These are phyloP conservation scores for Parascotia fuliginaria DNA, from an alignment of 2,888 invertebrate genomes.

Conservation along the genomic window DNA sequence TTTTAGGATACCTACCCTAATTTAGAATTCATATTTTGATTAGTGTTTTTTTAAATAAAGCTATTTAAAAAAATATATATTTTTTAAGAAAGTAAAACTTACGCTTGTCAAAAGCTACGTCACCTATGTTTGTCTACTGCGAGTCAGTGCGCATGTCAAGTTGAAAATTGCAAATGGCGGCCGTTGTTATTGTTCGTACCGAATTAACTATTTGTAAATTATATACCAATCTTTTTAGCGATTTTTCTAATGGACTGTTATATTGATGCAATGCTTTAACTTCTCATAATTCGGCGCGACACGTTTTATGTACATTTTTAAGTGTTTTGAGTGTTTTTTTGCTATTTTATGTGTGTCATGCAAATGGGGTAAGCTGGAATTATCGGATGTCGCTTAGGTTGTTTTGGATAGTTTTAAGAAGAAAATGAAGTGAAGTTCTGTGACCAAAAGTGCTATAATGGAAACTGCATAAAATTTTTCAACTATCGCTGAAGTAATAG, in stretches of 20 bases:
- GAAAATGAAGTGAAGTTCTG: slow-evolving; percentile 80
- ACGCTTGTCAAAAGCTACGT: slow-evolving; percentile 66
- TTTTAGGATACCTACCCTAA: too few relatives aligned
- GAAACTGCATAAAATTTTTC: slow-evolving; percentile 74
- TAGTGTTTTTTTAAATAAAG: too few relatives aligned
- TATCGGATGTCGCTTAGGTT: slow-evolving; percentile 86
- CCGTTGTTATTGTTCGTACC: slow-evolving; percentile 99
- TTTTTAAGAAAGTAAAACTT: slow-evolving; percentile 13
- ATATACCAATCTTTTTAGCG: slow-evolving; percentile 88
- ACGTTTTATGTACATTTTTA: slow-evolving; percentile 82
- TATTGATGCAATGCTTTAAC: slow-evolving; percentile 82
- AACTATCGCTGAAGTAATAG: slow-evolving; percentile 59
- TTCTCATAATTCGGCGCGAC: slow-evolving; percentile 79
- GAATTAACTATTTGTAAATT: slow-evolving; percentile 90
- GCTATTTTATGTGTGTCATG: slow-evolving; percentile 90
- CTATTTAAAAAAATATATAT: not conserved
- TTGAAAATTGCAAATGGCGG: slow-evolving; percentile 99
- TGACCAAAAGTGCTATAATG: slow-evolving; percentile 78
- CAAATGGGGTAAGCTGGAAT: slow-evolving; percentile 90
- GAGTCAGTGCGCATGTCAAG: slow-evolving; percentile 90
- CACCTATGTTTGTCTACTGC: slow-evolving; percentile 78
- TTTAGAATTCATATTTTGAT: too few relatives aligned
- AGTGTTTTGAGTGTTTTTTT: slow-evolving; percentile 85
- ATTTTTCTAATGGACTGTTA: slow-evolving; percentile 86
- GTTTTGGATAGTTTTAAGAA: slow-evolving; percentile 85